These are phyloP conservation scores for Lasioglossum calceatum DNA, from an alignment of 2,888 invertebrate species.

Conservation along the genomic window DNA sequence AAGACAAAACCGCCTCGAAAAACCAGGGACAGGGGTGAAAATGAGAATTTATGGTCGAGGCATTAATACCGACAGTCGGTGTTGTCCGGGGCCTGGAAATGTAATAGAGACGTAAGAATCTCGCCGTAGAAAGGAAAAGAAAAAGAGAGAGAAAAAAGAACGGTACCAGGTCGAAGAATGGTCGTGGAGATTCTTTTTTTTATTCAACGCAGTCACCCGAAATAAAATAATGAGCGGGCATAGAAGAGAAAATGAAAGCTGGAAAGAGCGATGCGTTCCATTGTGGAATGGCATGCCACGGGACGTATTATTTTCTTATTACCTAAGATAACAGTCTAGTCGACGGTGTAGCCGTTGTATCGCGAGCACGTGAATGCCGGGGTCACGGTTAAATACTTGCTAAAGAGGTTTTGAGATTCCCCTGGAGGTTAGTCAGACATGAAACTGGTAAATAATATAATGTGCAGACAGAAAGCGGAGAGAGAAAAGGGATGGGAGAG, in stretches of 20 bases:
- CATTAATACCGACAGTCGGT: conserved; percentile 45
- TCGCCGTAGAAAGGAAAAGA: conserved; percentile 19
- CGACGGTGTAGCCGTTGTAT: conserved; percentile 44
- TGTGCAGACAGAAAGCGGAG: neutral
- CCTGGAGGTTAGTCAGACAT: conserved; percentile 23
- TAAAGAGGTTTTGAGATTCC: conserved; percentile 45
- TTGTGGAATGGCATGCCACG: conserved; percentile 27
- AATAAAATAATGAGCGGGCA: conserved; percentile 75
- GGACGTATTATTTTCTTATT: conserved; percentile 54
- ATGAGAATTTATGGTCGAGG: conserved; percentile 34
- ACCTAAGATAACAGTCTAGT: conserved; percentile 23
- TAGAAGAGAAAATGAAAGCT: conserved; percentile 53
- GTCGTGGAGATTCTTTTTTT: conserved; percentile 52
- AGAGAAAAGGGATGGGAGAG: neutral
- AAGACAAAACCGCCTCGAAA: conserved; percentile 16
- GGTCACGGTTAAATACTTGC: conserved; percentile 52
- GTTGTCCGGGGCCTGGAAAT: conserved; percentile 39
- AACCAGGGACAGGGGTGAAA: conserved; percentile 6
- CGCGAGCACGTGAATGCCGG: conserved; percentile 38
- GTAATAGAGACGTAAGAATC: conserved; percentile 37
- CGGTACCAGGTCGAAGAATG: conserved; percentile 32
- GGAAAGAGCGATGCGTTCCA: conserved; percentile 54
- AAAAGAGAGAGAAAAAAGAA: neutral
- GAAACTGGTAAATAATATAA: conserved; percentile 38
- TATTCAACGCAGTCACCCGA: conserved; percentile 66